Percentiles rank a stretch among this genome's conserved stretches.
phyloP scores from a whole-genome alignment of 1,140 invertebrate species.

The Eupristina koningsbergeri region DNA sequence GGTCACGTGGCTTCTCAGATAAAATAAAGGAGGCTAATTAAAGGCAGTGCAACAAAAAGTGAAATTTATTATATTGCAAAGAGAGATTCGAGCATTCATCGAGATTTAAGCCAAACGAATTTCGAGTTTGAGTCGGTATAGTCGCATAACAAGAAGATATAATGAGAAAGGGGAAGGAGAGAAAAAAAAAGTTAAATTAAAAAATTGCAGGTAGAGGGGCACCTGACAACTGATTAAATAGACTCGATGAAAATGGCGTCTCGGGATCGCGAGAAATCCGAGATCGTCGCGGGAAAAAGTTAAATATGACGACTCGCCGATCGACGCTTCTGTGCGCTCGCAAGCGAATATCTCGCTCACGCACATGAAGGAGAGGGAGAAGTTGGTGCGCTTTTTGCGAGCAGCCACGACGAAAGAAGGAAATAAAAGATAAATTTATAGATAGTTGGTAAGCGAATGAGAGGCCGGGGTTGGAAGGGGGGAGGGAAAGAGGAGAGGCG shows the following conservation, averaged over 20 bases:
- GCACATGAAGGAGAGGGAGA: not conserved
- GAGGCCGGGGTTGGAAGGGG: too few relatives aligned
- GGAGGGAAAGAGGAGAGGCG: constrained; percentile 45
- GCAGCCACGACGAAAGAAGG: constrained; percentile 13
- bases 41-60: not conserved
- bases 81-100: not conserved
- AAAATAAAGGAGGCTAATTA: not conserved
- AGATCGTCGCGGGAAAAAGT: constrained; percentile 58
- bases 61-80: constrained; percentile 1
- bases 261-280: constrained; percentile 58
- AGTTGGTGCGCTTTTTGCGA: not conserved
- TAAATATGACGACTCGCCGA: constrained; percentile 53
- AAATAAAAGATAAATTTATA: constrained; percentile 46
- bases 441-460: constrained; percentile 43
- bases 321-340: constrained; percentile 54
- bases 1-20: too few relatives aligned
- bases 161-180: not conserved
- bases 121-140: not conserved
- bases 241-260: not conserved
- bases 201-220: not conserved
- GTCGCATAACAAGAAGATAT: not conserved
- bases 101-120: constrained; percentile 6
- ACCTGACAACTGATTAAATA: not conserved
- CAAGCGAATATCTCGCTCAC: not conserved
- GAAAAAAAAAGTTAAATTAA: not conserved